Percentiles rank a stretch among this genome's conserved stretches.
phyloP scores from a whole-genome alignment of 2,797 vertebrate species.

The Poliocrania exsul region DNA sequence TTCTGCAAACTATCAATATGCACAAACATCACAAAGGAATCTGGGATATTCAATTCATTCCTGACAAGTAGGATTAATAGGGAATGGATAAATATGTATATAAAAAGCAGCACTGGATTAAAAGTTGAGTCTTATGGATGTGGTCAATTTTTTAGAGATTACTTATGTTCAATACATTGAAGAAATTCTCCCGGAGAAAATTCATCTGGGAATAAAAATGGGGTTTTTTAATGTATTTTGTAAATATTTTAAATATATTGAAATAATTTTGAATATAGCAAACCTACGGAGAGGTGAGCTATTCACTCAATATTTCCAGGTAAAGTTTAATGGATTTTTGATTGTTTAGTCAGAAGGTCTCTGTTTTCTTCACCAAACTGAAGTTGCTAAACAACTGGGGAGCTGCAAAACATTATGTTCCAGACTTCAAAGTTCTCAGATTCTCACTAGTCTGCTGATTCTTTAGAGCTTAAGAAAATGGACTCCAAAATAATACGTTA shows the following conservation, averaged over 20 bases:
- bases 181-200: not conserved
- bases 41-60: not conserved
- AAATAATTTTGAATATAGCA: not conserved
- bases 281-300: not conserved
- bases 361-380: not conserved
- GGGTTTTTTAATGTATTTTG: not conserved
- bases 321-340: not conserved
- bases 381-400: not conserved
- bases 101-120: not conserved
- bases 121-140: not conserved
- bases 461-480: not conserved
- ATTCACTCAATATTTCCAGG: not conserved
- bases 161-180: not conserved
- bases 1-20: not conserved
- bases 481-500: not conserved
- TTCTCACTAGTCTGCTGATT: not conserved
- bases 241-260: not conserved
- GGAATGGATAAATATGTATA: not conserved
- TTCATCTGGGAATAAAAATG: not conserved
- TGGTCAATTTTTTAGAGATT: not conserved
- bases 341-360: not conserved
- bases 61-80: not conserved
- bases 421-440: not conserved
- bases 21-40: not conserved
- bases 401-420: not conserved